Conservation (phyloP, 2,888 invertebrate species). For the Watsonalla cultraria region DNA sequence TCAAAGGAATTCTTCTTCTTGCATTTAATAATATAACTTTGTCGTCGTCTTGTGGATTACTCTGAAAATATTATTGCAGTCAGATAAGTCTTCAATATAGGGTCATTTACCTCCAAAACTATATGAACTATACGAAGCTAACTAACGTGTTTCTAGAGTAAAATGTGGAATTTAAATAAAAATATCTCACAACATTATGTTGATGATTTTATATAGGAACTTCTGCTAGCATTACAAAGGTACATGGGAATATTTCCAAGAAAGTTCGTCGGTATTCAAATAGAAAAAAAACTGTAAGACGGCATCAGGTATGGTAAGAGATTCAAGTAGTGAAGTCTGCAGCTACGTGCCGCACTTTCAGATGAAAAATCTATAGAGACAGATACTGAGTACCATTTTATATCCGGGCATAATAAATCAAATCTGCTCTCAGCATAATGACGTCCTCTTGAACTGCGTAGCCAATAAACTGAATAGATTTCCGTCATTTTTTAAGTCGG, state of each 20-base stretch:
- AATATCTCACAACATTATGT: background rate
- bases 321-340: slow-evolving; percentile 33
- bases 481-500: slow-evolving; percentile 5
- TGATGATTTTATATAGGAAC: background rate
- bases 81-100: no score
- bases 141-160: no score
- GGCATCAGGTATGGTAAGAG: slow-evolving; percentile 34
- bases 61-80: no score
- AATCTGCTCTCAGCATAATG: slow-evolving; percentile 33
- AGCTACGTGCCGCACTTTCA: slow-evolving; percentile 31
- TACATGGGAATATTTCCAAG: no score
- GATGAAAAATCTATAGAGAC: slow-evolving; percentile 35
- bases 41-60: no score
- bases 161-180: no score
- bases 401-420: slow-evolving; percentile 42
- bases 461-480: slow-evolving; percentile 26
- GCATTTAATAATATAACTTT: no score
- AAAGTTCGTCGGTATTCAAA: slow-evolving; percentile 12
- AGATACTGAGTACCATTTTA: slow-evolving; percentile 30
- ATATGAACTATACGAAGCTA: no score
- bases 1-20: no score
- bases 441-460: slow-evolving; percentile 25
- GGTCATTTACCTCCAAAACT: no score
- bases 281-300: slow-evolving; percentile 20
- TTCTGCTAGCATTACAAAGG: background rate